Evolutionary conservation across 2,888 invertebrate genomes (phyloP).

Genomic region (Drosophila basisetae): DNA sequence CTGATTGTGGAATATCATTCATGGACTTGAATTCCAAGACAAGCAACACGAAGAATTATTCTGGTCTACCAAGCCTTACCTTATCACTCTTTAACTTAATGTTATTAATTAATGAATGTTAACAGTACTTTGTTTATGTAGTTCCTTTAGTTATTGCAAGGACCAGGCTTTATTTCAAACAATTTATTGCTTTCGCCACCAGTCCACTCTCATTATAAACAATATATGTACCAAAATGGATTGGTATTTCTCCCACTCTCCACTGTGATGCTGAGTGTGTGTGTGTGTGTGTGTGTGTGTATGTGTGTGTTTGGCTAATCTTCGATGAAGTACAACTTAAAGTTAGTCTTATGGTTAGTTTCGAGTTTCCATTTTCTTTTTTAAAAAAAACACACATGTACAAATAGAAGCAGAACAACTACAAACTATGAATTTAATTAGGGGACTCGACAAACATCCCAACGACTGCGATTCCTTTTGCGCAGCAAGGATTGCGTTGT

Average conservation of each 20-base stretch:
- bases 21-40: background rate
- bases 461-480: slow-evolving; percentile 9
- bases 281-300: slow-evolving; percentile 24
- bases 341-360: slow-evolving; percentile 70
- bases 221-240: slow-evolving; percentile 23
- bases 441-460: background rate
- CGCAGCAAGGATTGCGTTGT: slow-evolving; percentile 14
- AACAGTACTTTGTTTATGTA: slow-evolving; percentile 8
- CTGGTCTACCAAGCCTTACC: background rate
- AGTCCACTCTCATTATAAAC: slow-evolving; percentile 44
- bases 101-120: slow-evolving; percentile 1
- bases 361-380: slow-evolving; percentile 50
- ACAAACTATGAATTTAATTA: slow-evolving; percentile 30
- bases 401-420: slow-evolving; percentile 47
- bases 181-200: slow-evolving; percentile 65
- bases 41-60: background rate
- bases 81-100: background rate
- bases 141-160: slow-evolving; percentile 66
- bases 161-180: slow-evolving; percentile 73
- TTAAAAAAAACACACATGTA: slow-evolving; percentile 40
- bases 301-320: slow-evolving; percentile 40
- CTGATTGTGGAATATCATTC: background rate
- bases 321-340: slow-evolving; percentile 67
- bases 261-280: slow-evolving; percentile 33
- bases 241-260: slow-evolving; percentile 19